Conservation (phyloP, 2,113 vertebrate species). For the Neoarius graeffei region DNA sequence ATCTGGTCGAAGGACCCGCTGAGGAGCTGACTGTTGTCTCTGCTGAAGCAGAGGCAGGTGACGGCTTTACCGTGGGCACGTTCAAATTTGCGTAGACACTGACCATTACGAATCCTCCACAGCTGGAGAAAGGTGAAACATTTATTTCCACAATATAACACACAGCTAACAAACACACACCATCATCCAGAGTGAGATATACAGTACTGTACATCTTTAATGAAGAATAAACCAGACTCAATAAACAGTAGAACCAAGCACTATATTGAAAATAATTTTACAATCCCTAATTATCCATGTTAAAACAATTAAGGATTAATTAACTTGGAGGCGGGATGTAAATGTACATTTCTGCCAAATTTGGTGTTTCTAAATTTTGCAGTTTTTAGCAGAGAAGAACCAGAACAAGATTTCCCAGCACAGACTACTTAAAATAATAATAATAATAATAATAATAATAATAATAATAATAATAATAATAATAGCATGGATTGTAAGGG, state of each 20-base stretch:
- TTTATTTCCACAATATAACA: background rate
- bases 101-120: constrained; percentile 98
- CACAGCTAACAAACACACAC: background rate
- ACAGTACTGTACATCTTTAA: background rate
- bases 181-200: background rate
- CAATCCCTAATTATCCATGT: too few species aligned
- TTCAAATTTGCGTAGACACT: constrained; percentile 91
- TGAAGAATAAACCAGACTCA: background rate
- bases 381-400: background rate
- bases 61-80: constrained; percentile 95
- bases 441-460: background rate
- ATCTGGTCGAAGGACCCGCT: constrained; percentile 96
- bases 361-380: background rate
- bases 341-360: background rate
- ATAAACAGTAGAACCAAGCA: background rate
- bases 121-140: constrained; percentile 71
- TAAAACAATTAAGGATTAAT: too few species aligned
- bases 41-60: constrained; percentile 93
- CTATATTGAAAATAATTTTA: background rate
- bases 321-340: background rate
- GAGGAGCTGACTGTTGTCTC: constrained; percentile 94
- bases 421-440: background rate
- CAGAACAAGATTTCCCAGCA: background rate
- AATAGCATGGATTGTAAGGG: background rate
- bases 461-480: background rate